A percentile compares a stretch with the other conserved stretches of the same genome.
Conservation (phyloP, 2,113 vertebrate species). For the Periophthalmodon schlosseri region DNA sequence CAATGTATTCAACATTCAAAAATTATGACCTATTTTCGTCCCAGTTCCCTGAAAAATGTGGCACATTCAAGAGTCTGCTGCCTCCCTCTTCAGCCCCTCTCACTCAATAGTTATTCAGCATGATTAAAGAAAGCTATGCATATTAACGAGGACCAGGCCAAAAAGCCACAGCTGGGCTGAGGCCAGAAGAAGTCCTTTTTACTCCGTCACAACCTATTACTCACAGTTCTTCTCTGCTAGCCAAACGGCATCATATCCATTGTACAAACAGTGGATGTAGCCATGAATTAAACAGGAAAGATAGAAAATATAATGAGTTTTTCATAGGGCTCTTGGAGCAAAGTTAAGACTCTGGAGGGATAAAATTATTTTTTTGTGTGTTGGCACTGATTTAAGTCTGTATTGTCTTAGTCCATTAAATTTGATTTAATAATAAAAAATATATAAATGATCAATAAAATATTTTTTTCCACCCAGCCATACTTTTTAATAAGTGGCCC, state of each 20-base stretch:
- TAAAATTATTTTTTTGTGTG: no score
- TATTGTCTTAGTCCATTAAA: no score
- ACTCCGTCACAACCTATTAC: constrained; percentile 59
- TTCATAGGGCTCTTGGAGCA: background rate
- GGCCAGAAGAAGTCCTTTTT: constrained; percentile 49
- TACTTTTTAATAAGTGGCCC: no score
- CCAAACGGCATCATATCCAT: constrained; percentile 24
- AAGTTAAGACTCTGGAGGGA: no score
- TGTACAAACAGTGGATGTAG: constrained; percentile 35
- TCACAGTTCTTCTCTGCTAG: constrained; percentile 29
- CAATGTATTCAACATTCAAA: constrained; percentile 42
- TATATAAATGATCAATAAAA: no score
- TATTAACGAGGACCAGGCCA: constrained; percentile 65
- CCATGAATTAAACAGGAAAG: constrained; percentile 18
- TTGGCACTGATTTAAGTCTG: no score
- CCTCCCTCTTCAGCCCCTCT: background rate
- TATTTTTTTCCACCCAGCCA: no score
- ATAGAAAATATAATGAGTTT: background rate
- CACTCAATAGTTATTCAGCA: constrained; percentile 23
- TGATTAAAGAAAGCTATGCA: constrained; percentile 72
- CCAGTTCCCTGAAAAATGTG: constrained; percentile 45
- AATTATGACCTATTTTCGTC: constrained; percentile 48
- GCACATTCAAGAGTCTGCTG: constrained; percentile 28
- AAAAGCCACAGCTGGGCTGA: constrained; percentile 60
- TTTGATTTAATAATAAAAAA: no score